phyloP scores from a whole-genome alignment of 2,888 invertebrate species.

The Thereva unica region DNA sequence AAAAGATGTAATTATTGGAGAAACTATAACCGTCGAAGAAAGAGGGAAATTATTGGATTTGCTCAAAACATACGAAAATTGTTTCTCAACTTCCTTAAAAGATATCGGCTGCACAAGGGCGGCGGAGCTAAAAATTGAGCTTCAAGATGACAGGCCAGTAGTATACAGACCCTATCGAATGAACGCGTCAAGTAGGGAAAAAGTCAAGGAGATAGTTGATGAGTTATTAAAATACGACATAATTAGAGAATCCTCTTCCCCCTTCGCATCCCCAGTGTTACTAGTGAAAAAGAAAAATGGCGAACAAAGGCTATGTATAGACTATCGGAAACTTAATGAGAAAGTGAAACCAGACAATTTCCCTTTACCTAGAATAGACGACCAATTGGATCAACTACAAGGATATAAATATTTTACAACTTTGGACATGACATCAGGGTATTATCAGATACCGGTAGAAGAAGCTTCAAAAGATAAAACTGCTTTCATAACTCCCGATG shows the following conservation, averaged over 20 bases:
- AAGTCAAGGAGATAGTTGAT: slow-evolving; percentile 4
- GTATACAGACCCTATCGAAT: slow-evolving; percentile 46
- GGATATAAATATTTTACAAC: slow-evolving; percentile 31
- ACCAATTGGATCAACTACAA: slow-evolving; percentile 43
- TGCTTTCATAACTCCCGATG: slow-evolving; percentile 44
- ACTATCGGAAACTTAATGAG: slow-evolving; percentile 32
- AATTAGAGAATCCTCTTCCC: slow-evolving; percentile 16
- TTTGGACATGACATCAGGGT: slow-evolving; percentile 35
- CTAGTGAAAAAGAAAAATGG: slow-evolving; percentile 37
- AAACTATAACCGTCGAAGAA: neutral
- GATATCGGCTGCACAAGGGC: slow-evolving; percentile 39
- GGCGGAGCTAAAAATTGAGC: slow-evolving; percentile 39
- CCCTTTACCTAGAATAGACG: slow-evolving; percentile 45
- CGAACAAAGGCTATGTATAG: slow-evolving; percentile 33
- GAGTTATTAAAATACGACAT: slow-evolving; percentile 4
- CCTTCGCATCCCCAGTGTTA: slow-evolving; percentile 31
- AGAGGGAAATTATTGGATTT: neutral
- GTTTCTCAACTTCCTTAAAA: neutral
- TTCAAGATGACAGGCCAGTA: slow-evolving; percentile 43
- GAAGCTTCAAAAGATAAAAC: slow-evolving; percentile 44
- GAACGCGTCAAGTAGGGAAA: neutral
- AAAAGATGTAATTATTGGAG: slow-evolving; percentile 43
- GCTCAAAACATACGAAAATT: slow-evolving; percentile 1
- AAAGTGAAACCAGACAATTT: slow-evolving; percentile 27
- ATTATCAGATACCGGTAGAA: slow-evolving; percentile 34